Base-by-base conservation (phyloP, 1,140 invertebrate genomes). In the Nilaparvata lugens region DNA sequence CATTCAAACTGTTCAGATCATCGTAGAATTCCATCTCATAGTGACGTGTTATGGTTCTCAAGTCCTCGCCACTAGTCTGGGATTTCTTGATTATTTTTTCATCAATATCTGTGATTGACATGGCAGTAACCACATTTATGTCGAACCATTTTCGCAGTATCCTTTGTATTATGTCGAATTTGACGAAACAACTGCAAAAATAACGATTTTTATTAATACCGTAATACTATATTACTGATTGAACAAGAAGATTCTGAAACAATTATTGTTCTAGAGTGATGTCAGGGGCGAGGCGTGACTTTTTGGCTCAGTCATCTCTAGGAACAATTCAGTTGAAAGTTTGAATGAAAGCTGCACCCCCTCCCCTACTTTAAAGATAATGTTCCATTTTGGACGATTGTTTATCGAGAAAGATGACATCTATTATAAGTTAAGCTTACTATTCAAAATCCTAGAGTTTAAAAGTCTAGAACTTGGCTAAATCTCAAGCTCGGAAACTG, bases 51-150 rank as follows among this genome's bases (percentile, higher is more conserved):
- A 95, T 62, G 23, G 78, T 72, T 55, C 71, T 73, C 65, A 81
- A 84, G 57, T 81, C 69, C 24, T 73, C 72, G 18, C 79, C 78
- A 0, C 77, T 75, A 59, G 82, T 75, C 2, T 78, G 75, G 1
- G 87, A 81, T 68, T 79, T 83, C 51, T 75, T 78, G 38, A 98
- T 95, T 60, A 97, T 96, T 79, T 97, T 97, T 73, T 97, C 93
- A 79, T 97, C 94, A 60, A 97, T 90, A 75, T 97, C 91, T 0
- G 94, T 97, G 18, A 98, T 83, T 62, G 93, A 91, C 89, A 96
- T 93, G 0, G 87, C 82, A 2, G 85, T 81, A 19, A 93, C 75
- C 14, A 93, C 75, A 72, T 90, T 85, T 16, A 91, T 78, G 64
- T 88, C 82, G 66, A 92, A 92, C 69, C 87, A 81, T 56, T 86